Base-by-base conservation (phyloP, 2,888 invertebrate genomes). In the Pachydiplax longipennis region DNA sequence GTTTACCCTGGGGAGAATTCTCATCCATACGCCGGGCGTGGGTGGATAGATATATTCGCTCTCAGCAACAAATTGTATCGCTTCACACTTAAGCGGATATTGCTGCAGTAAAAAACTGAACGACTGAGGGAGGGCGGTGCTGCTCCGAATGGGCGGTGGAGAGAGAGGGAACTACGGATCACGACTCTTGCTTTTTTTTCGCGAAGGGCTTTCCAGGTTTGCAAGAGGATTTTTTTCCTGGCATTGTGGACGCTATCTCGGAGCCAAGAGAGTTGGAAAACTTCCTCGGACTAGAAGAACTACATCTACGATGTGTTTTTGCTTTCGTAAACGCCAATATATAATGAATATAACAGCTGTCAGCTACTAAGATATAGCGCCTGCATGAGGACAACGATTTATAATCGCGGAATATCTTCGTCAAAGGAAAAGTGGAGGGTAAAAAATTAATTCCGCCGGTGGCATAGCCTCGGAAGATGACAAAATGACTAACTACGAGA, bases 1-100 rank as follows among this genome's bases (percentile, higher is more conserved):
- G 83, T 83, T 87, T 87, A 61, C 87, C 87, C 87, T 25, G 18
- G n/a, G 44, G 44, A n/a, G 48, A n/a, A 82, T 48, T 82, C 82
- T 40, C 44, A 82, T 82, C 48, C 82, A 48, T 25, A 44, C 53
- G 35, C 12, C 31, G 25, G 35, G 35, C 31, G 31, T 18, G 35
- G 87, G 25, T 18, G 83, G 35, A 12, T 58, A n/a, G 37, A 83
- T 12, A 15, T 22, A n/a, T 53, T 35, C 12, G 87, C 35, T 15
- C 87, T 6, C n/a, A 87, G 87, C 87, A 87, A 87, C 87, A 87
- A 87, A 87, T 87, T 87, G 87, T 87, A 87, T 87, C 87, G 87
- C 61, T 87, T 87, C 83, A 83, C 83, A 83, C 83, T 83, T 44
- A 61, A 87, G 87, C 87, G 87, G 87, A 87, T 87, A 61, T 87